Evolutionary conservation across 1,140 invertebrate species (phyloP).

Genomic region (Lucilia sericata): DNA sequence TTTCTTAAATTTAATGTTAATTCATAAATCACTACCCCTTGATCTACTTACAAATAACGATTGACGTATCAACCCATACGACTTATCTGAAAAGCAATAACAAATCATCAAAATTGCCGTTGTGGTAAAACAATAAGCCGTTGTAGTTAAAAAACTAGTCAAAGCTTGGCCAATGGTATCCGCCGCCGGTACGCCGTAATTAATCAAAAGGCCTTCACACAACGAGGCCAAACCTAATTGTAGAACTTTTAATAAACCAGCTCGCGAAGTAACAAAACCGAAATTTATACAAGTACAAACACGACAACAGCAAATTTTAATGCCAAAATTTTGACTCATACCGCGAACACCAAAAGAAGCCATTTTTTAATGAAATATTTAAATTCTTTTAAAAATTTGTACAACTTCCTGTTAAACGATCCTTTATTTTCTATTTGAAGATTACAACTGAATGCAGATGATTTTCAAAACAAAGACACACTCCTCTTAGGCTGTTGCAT

Average conservation of each 20-base stretch:
- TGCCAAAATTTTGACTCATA: constrained; percentile 68
- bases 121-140: constrained; percentile 79
- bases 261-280: constrained; percentile 76
- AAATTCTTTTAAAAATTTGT: neutral
- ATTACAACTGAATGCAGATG: constrained; percentile 2
- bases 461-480: constrained; percentile 25
- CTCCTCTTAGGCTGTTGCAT: neutral
- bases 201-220: constrained; percentile 81
- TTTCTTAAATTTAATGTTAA: too few species aligned
- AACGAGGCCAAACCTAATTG: constrained; percentile 82
- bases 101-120: constrained; percentile 78
- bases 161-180: constrained; percentile 77
- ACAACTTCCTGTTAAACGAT: neutral
- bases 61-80: constrained; percentile 78
- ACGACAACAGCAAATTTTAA: constrained; percentile 78
- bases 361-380: constrained; percentile 47
- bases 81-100: constrained; percentile 82
- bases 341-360: constrained; percentile 60
- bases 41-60: constrained; percentile 80
- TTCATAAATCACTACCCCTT: too few species aligned
- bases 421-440: neutral
- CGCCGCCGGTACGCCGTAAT: constrained; percentile 78
- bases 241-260: constrained; percentile 79
- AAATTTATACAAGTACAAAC: constrained; percentile 84
- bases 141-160: constrained; percentile 81